Percentiles rank a stretch among this genome's conserved stretches.
Conservation (phyloP, 2,113 vertebrate species). For the Cinclus cinclus region DNA sequence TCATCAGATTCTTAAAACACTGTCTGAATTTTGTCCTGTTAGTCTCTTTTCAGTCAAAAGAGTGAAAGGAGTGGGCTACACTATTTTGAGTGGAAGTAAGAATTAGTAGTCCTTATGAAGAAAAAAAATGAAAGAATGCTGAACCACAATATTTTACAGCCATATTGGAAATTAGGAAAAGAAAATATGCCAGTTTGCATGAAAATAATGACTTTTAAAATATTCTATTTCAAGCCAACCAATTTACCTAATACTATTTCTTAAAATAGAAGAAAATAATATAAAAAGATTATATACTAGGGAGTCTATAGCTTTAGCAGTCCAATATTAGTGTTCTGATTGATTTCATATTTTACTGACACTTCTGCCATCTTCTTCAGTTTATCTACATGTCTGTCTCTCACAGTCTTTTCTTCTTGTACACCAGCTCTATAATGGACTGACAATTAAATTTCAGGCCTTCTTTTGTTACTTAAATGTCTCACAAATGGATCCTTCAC, state of each 20-base stretch:
- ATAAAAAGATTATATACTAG: neutral
- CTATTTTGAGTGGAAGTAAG: neutral
- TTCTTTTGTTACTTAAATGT: neutral
- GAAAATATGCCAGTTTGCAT: neutral
- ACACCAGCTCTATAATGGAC: neutral
- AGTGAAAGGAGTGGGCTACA: neutral
- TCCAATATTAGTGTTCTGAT: neutral
- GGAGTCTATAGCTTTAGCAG: neutral
- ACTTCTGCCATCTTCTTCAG: neutral
- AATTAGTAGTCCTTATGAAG: neutral
- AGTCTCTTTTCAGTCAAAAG: neutral
- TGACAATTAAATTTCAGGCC: neutral
- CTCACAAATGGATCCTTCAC: neutral
- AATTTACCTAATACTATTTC: neutral
- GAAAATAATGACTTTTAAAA: neutral
- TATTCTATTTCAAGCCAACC: neutral
- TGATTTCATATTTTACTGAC: neutral
- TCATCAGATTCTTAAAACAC: neutral
- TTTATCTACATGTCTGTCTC: neutral
- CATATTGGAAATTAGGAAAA: neutral
- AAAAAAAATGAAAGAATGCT: neutral
- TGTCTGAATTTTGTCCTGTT: neutral
- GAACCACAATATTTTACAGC: neutral
- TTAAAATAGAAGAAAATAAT: neutral
- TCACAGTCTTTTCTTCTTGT: neutral